These are phyloP conservation scores for Palloptera scutellata DNA, from an alignment of 2,888 invertebrate species.

Conservation along the genomic window DNA sequence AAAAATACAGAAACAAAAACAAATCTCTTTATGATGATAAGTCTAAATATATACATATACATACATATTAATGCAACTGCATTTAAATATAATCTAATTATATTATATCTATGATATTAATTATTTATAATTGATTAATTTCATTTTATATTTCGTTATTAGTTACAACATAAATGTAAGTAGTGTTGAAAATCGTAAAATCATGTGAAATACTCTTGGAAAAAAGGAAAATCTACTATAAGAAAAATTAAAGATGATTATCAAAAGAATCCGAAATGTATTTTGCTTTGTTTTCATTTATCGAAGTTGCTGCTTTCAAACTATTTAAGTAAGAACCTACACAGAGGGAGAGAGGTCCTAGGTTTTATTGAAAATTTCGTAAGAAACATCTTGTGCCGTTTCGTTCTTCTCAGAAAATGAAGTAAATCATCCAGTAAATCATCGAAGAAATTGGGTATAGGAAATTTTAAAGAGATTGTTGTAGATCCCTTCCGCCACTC, in stretches of 20 bases:
- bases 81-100: slow-evolving; percentile 22
- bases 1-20: neutral
- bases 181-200: slow-evolving; percentile 17
- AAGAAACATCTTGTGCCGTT: no score
- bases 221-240: neutral
- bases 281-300: neutral
- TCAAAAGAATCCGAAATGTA: neutral
- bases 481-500: no score
- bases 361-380: no score
- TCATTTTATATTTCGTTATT: neutral
- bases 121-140: slow-evolving; percentile 14
- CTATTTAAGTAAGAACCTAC: no score
- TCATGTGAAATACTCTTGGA: neutral
- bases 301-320: no score
- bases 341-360: no score
- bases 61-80: slow-evolving; percentile 11
- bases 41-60: neutral
- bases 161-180: slow-evolving; percentile 14
- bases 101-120: slow-evolving; percentile 6
- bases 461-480: no score
- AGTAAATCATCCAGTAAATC: no score
- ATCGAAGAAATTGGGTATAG: no score
- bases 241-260: neutral
- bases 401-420: no score
- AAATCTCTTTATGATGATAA: slow-evolving; percentile 1